A percentile compares a stretch with the other conserved stretches of the same genome.
Evolutionary conservation across 2,113 vertebrate genomes (phyloP).

Genomic region (Alligator sinensis): DNA sequence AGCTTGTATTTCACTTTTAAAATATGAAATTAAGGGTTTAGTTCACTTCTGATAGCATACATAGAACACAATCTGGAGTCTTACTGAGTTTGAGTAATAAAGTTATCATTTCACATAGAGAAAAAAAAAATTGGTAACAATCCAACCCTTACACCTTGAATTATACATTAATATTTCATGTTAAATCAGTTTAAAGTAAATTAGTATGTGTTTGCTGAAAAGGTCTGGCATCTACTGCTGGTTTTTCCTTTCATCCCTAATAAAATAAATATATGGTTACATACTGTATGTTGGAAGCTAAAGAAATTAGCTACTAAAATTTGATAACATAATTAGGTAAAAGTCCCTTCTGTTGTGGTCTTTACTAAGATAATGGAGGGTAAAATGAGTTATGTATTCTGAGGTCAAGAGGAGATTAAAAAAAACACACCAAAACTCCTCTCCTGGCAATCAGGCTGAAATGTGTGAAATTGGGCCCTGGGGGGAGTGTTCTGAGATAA

Average conservation of each 20-base stretch:
- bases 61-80: not conserved
- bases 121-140: not conserved
- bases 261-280: constrained; percentile 44
- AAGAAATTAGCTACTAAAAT: constrained; percentile 68
- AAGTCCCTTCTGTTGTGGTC: not conserved
- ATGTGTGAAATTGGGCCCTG: too few species aligned
- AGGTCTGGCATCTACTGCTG: not conserved
- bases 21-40: not conserved
- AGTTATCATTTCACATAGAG: not conserved
- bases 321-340: constrained; percentile 47
- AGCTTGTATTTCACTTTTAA: not conserved
- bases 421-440: not conserved
- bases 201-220: not conserved
- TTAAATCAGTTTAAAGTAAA: not conserved
- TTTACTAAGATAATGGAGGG: constrained; percentile 14
- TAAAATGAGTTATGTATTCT: not conserved
- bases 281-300: constrained; percentile 22
- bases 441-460: not conserved
- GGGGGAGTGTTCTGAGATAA: too few species aligned
- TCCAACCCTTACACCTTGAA: not conserved
- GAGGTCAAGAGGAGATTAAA: not conserved
- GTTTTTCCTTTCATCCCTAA: constrained; percentile 9
- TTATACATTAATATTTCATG: not conserved
- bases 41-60: not conserved
- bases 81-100: not conserved